Percentiles rank a stretch among this genome's conserved stretches.
Conservation (phyloP, 2,797 vertebrate genomes). For the Sardinella longiceps region DNA sequence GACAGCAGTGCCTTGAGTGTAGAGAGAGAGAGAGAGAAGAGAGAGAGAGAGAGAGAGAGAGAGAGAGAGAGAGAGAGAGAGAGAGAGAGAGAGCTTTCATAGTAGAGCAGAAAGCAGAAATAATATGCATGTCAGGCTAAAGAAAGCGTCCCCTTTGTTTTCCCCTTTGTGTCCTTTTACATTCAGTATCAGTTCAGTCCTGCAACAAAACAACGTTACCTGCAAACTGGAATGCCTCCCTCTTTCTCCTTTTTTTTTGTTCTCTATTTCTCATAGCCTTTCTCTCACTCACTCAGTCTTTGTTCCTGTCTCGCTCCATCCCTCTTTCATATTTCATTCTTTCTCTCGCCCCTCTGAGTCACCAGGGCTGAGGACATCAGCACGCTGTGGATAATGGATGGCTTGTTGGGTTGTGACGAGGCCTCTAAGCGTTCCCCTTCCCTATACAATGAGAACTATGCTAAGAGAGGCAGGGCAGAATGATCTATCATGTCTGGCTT, state of each 20-base stretch:
- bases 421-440: conserved; percentile 50
- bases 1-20: neutral
- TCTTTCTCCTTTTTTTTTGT: neutral
- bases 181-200: conserved; percentile 47
- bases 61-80: too few relatives aligned
- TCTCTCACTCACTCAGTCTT: neutral
- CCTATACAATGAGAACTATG: conserved; percentile 42
- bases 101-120: conserved; percentile 39
- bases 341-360: neutral
- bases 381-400: conserved; percentile 48
- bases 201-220: conserved; percentile 16
- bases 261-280: neutral
- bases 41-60: neutral
- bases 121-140: conserved; percentile 18
- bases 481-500: conserved; percentile 62
- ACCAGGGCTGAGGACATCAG: conserved; percentile 37
- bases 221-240: neutral
- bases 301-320: neutral
- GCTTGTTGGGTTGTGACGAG: conserved; percentile 48
- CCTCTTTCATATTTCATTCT: conserved; percentile 6
- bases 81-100: neutral
- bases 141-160: conserved; percentile 38
- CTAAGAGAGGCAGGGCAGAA: conserved; percentile 35
- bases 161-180: conserved; percentile 44
- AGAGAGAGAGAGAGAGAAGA: neutral